A percentile compares a stretch with the other conserved stretches of the same genome.
phyloP scores from a whole-genome alignment of 2,797 vertebrate genomes.

The Craterocephalus amniculus region DNA sequence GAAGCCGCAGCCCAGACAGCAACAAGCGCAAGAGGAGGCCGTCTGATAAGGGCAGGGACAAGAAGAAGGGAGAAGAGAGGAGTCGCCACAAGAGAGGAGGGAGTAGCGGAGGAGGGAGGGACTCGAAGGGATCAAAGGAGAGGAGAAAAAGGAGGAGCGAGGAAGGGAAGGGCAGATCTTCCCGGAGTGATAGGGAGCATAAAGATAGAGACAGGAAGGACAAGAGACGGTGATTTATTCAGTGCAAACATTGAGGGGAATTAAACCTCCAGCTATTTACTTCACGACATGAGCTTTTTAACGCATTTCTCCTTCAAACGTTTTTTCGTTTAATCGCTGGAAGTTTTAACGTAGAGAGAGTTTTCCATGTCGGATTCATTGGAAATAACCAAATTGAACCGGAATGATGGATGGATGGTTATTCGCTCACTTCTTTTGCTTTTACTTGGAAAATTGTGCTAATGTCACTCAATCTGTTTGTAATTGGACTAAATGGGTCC shows the following conservation, averaged over 20 bases:
- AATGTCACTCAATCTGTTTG: not conserved
- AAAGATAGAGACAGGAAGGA: conserved; percentile 97
- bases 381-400: not conserved
- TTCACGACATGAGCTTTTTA: conserved; percentile 2
- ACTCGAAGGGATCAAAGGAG: conserved; percentile 88
- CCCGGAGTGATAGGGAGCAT: conserved; percentile 92
- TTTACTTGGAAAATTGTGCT: not conserved
- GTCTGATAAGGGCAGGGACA: conserved; percentile 82
- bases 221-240: conserved; percentile 88
- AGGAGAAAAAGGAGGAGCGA: conserved; percentile 83
- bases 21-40: conserved; percentile 89
- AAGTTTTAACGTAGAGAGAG: conserved; percentile 10
- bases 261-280: conserved; percentile 15
- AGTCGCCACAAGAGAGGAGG: conserved; percentile 87
- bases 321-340: not conserved
- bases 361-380: conserved; percentile 1
- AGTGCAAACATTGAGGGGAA: conserved; percentile 5
- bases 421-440: not conserved
- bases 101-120: conserved; percentile 87
- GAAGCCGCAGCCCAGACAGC: conserved; percentile 85
- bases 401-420: not conserved
- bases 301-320: conserved; percentile 6
- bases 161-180: conserved; percentile 89
- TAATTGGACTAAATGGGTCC: not conserved
- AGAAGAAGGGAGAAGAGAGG: conserved; percentile 86